A percentile compares a stretch with the other conserved stretches of the same genome.
phyloP scores from a whole-genome alignment of 2,113 vertebrate species.

The Megaceryle torquata region DNA sequence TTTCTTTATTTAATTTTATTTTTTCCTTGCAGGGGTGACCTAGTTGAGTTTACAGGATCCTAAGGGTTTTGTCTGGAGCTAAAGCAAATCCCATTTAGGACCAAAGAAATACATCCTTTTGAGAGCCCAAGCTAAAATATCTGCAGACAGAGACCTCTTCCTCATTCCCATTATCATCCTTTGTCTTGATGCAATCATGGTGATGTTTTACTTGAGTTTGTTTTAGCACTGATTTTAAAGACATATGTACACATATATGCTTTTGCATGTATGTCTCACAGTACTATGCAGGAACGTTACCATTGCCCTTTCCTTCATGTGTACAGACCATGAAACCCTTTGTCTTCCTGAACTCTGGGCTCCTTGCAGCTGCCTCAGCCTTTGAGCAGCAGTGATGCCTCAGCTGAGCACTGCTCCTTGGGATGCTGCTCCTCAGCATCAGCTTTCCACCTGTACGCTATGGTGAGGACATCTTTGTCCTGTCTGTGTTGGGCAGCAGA shows the following conservation, averaged over 20 bases:
- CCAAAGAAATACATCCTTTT: slow-evolving; percentile 52
- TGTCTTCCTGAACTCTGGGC: not conserved
- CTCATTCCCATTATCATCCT: not conserved
- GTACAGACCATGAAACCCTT: not conserved
- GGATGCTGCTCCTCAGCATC: not conserved
- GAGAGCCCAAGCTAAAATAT: slow-evolving; percentile 48
- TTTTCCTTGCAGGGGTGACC: slow-evolving; percentile 34
- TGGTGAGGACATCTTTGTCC: not conserved
- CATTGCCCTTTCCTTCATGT: not conserved
- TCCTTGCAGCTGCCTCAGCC: not conserved
- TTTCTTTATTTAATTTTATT: slow-evolving; percentile 10
- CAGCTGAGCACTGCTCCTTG: not conserved
- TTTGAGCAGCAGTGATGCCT: accelerated
- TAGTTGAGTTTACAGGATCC: slow-evolving; percentile 58
- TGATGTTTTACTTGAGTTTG: not conserved
- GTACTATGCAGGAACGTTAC: not conserved
- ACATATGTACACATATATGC: not conserved
- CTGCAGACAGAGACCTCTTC: not conserved
- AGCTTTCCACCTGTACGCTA: accelerated
- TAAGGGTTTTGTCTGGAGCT: slow-evolving; percentile 54
- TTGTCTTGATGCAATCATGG: not conserved
- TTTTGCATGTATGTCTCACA: not conserved
- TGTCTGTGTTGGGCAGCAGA: accelerated
- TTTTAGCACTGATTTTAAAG: not conserved
- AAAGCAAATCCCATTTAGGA: slow-evolving; percentile 43